Evolutionary conservation across 2,888 invertebrate genomes (phyloP).

Genomic region (Archips xylosteana): DNA sequence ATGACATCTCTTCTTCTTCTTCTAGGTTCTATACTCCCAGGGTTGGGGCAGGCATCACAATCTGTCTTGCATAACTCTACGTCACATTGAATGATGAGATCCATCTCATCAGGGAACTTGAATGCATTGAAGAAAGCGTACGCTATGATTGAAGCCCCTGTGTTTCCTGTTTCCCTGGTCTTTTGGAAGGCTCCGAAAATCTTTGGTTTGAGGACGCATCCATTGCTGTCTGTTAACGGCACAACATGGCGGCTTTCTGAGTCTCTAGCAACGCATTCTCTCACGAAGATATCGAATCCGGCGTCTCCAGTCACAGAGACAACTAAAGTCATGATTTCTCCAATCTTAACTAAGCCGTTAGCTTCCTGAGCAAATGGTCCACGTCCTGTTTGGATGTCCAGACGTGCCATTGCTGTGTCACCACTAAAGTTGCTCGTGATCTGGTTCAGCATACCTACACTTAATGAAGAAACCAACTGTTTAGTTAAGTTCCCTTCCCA

Average conservation of each 20-base stretch:
- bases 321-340: slow-evolving; percentile 92
- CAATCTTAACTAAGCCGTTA: slow-evolving; percentile 92
- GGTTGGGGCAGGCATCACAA: slow-evolving; percentile 90
- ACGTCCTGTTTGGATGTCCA: slow-evolving; percentile 91
- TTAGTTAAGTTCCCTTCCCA: slow-evolving; percentile 94
- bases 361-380: slow-evolving; percentile 92
- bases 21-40: slow-evolving; percentile 85
- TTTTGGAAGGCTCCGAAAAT: slow-evolving; percentile 93
- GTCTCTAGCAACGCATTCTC: slow-evolving; percentile 91
- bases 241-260: slow-evolving; percentile 88
- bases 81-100: slow-evolving; percentile 92
- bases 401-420: slow-evolving; percentile 92
- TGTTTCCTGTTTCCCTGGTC: slow-evolving; percentile 90
- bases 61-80: slow-evolving; percentile 93
- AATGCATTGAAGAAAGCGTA: slow-evolving; percentile 93
- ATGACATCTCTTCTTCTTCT: slow-evolving; percentile 77
- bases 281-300: slow-evolving; percentile 91
- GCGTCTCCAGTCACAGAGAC: slow-evolving; percentile 92
- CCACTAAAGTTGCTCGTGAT: slow-evolving; percentile 94
- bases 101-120: slow-evolving; percentile 95
- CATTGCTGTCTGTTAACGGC: slow-evolving; percentile 89
- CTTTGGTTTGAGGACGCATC: slow-evolving; percentile 92
- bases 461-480: slow-evolving; percentile 89
- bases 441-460: slow-evolving; percentile 92
- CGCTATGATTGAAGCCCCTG: slow-evolving; percentile 90